Evolutionary conservation across 1,140 invertebrate genomes (phyloP), one percentile per base, ranked within the genome.

Genomic region (Anastrepha ludens): DNA sequence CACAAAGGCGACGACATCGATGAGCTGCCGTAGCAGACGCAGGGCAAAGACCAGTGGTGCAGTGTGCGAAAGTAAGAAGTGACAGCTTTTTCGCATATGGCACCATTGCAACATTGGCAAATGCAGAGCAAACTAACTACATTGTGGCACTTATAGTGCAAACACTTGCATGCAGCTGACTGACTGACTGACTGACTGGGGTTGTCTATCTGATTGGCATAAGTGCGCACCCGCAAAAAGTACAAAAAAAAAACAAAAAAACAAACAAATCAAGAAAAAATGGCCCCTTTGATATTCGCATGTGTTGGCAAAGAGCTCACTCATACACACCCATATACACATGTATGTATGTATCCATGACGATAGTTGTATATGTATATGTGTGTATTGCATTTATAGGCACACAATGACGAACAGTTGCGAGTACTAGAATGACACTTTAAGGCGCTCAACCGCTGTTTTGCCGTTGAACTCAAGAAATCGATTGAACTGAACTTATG

Each of bases 11-110:
- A 29, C 29, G 29, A 29, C 29, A 29, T 29, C 29, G 29, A 29
- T 29, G 29, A 29, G 1, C 29, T 29, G 29, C 29, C 29, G 29
- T 29, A 4, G 47, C 44, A 74, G 47, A 15, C 4, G 70, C 44
- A 74, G 8, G 29, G 29, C 44, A 8, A 17, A 7, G 65, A 13
- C 4, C 29, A 17, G 39, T 17, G 70, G 39, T 9, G 41, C 8
- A 47, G 44, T 74, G 4, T 50, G n/a, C 2, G 70, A 17, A 29
- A 11, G 39, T 67, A 74, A 47, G 29, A 74, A 47, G 70, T 74
- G 44, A 74, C 70, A 74, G 70, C 70, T 74, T 47, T 50, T 74
- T 11, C 17, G 70, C 70, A 74, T 74, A 74, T 74, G 39, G 70
- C 44, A 74, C 70, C 44, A 70, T 15, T 70, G 65, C 70, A 74